These are phyloP conservation scores for Temnothorax nylanderi DNA, from an alignment of 1,140 invertebrate species.

Conservation along the genomic window DNA sequence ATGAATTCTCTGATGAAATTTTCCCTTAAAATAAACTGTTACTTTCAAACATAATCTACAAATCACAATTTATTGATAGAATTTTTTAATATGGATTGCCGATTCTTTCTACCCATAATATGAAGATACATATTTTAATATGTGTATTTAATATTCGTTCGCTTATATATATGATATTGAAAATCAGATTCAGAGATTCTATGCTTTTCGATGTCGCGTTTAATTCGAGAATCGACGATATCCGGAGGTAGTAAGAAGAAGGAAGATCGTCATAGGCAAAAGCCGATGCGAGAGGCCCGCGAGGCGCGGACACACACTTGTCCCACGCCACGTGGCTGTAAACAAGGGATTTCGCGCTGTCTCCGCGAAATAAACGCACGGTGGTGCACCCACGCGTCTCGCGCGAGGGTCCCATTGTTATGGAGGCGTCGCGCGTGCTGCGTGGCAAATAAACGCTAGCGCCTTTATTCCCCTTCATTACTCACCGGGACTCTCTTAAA, in stretches of 20 bases:
- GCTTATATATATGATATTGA: background rate
- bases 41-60: background rate
- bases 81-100: background rate
- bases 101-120: background rate
- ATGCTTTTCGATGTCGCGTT: background rate
- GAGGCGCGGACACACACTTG: conserved; percentile 56
- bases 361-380: conserved; percentile 69
- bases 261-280: conserved; percentile 51
- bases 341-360: conserved; percentile 75
- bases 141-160: background rate
- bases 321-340: conserved; percentile 66
- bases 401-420: conserved; percentile 70
- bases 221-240: background rate
- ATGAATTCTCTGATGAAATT: background rate
- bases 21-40: background rate
- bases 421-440: conserved; percentile 71
- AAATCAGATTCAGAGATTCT: background rate
- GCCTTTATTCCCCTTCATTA: conserved; percentile 65
- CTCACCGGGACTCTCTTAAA: conserved; percentile 39
- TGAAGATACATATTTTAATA: background rate
- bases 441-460: conserved; percentile 67
- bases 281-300: conserved; percentile 25
- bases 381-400: conserved; percentile 65
- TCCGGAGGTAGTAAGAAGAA: background rate
- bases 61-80: background rate